These are phyloP conservation scores for Microtus montanus DNA, from an alignment of 2,113 vertebrate genomes.

Conservation along the genomic window DNA sequence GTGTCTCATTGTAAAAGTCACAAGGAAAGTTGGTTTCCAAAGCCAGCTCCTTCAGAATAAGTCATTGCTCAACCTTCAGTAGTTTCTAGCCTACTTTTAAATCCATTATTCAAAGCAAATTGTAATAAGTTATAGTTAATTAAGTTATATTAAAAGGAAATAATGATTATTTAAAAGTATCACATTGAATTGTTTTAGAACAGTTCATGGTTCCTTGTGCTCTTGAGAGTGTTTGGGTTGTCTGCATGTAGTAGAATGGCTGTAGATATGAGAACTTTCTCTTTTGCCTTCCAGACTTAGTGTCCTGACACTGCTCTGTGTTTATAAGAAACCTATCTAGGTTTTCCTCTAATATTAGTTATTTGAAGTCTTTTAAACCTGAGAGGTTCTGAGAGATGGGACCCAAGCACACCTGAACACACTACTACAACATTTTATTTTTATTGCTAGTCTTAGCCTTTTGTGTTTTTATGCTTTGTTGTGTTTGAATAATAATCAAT, in stretches of 20 bases:
- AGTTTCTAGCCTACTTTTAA: neutral
- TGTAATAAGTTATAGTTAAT: neutral
- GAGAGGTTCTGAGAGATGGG: neutral
- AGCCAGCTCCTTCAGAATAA: neutral
- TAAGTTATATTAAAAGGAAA: neutral
- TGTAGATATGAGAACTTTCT: neutral
- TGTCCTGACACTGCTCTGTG: neutral
- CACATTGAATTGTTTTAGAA: neutral
- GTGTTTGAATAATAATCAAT: constrained; percentile 19
- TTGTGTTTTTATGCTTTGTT: neutral
- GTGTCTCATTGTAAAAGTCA: neutral
- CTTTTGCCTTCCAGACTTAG: neutral
- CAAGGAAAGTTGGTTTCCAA: neutral
- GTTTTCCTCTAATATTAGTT: neutral
- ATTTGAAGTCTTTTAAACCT: neutral
- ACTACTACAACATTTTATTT: neutral
- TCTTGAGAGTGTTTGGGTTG: neutral
- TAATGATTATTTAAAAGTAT: neutral
- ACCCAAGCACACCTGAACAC: neutral
- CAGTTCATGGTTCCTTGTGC: neutral
- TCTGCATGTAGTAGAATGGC: neutral
- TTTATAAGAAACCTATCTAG: neutral
- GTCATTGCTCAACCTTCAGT: neutral
- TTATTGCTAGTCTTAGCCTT: neutral
- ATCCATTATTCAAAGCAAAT: neutral